These are phyloP conservation scores for Coryphaenoides rupestris DNA, from an alignment of 2,113 vertebrate species.

Conservation along the genomic window DNA sequence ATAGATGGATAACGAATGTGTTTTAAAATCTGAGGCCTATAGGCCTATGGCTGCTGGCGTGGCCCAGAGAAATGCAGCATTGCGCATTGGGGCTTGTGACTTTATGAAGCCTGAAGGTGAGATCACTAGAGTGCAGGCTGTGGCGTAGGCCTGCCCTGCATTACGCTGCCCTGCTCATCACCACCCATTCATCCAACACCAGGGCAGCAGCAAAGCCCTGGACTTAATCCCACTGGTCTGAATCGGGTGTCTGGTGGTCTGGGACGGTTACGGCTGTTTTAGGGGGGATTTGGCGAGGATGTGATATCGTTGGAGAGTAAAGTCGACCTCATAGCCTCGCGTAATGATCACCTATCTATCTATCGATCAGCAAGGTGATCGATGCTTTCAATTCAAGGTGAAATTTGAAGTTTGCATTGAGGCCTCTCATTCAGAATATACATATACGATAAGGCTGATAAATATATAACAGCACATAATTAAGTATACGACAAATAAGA, in stretches of 20 bases:
- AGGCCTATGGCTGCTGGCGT: background rate
- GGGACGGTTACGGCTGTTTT: slow-evolving; percentile 58
- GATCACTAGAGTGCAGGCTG: no score
- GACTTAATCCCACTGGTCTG: slow-evolving; percentile 73
- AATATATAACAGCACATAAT: no score
- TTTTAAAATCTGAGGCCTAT: no score
- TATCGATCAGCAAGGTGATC: background rate
- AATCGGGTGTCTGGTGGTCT: slow-evolving; percentile 28
- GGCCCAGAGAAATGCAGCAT: slow-evolving; percentile 15
- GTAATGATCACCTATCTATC: background rate
- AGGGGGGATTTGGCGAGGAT: slow-evolving; percentile 36
- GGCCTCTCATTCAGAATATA: no score
- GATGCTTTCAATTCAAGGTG: background rate
- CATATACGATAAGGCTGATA: no score
- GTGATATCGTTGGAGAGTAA: background rate
- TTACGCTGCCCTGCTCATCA: slow-evolving; percentile 33
- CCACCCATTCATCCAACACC: slow-evolving; percentile 43
- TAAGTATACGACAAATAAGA: no score
- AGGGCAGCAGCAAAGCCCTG: slow-evolving; percentile 55
- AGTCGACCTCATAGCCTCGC: background rate
- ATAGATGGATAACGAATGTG: no score
- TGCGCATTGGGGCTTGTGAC: background rate
- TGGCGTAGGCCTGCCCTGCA: slow-evolving; percentile 3
- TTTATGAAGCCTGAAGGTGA: no score
- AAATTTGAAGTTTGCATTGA: no score